Percentiles rank a stretch among this genome's conserved stretches.
These are phyloP conservation scores for Syngnathus typhle DNA, from an alignment of 2,113 vertebrate species.

Conservation along the genomic window DNA sequence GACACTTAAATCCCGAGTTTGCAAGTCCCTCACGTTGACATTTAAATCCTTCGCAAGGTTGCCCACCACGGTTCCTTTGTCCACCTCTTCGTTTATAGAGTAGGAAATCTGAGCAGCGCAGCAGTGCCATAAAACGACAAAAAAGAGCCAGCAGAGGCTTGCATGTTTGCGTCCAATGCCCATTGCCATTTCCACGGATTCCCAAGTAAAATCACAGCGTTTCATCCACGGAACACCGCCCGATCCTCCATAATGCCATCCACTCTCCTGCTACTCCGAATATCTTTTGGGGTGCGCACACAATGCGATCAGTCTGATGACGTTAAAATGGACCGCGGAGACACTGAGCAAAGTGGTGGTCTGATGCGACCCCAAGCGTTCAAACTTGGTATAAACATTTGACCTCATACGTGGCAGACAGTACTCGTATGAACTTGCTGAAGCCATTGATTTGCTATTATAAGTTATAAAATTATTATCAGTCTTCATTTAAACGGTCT, in stretches of 20 bases:
- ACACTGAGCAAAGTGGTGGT: conserved; percentile 24
- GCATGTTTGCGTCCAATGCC: conserved; percentile 6
- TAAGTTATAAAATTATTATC: not conserved
- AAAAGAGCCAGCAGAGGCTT: not conserved
- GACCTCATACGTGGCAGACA: not conserved
- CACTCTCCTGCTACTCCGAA: not conserved
- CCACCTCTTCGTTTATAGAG: conserved; percentile 64
- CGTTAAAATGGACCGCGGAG: conserved; percentile 21
- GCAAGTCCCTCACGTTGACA: conserved; percentile 54
- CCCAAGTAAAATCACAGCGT: not conserved
- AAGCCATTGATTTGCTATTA: too few species aligned
- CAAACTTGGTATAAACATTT: conserved; percentile 1
- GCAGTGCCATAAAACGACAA: conserved; percentile 25
- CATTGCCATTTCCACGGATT: conserved; percentile 30
- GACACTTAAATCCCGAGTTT: conserved; percentile 63
- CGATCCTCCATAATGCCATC: not conserved
- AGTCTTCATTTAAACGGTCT: not conserved
- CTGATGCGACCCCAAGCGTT: conserved; percentile 43
- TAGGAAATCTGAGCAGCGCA: conserved; percentile 49
- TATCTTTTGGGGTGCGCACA: conserved; percentile 2
- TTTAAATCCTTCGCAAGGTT: conserved; percentile 68
- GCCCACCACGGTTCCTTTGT: conserved; percentile 64
- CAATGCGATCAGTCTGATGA: conserved; percentile 37
- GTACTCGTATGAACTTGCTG: not conserved
- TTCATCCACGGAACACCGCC: conserved; percentile 17